Evolutionary conservation across 2,113 vertebrate genomes (phyloP).

Genomic region (Scortum barcoo): DNA sequence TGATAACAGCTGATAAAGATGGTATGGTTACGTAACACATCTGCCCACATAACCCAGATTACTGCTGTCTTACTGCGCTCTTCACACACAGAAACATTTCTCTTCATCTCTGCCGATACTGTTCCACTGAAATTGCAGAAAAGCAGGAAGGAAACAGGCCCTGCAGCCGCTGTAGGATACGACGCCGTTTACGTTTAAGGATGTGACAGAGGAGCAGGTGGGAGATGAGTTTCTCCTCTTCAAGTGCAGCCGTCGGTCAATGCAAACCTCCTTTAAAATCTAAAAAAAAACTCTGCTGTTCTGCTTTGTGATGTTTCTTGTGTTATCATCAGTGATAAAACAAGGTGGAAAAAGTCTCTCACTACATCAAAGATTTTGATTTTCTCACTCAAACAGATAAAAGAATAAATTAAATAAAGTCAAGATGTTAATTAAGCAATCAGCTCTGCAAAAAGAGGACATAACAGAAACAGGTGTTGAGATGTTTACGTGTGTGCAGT

Average conservation of each 20-base stretch:
- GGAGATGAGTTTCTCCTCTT: neutral
- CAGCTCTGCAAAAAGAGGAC: no score
- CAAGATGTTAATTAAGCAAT: no score
- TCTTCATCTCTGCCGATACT: neutral
- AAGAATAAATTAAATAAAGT: no score
- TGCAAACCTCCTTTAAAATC: neutral
- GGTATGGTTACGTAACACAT: conserved; percentile 58
- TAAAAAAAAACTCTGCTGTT: neutral
- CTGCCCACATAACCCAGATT: conserved; percentile 66
- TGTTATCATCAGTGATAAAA: no score
- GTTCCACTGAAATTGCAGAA: neutral
- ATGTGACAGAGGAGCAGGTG: neutral
- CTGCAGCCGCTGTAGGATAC: neutral
- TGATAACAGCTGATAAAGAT: conserved; percentile 21
- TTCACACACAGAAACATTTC: neutral
- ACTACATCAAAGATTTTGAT: no score
- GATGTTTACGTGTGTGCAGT: no score
- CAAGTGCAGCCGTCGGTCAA: neutral
- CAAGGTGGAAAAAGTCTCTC: no score
- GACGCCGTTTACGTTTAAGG: neutral
- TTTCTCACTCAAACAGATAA: no score
- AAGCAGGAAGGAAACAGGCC: neutral
- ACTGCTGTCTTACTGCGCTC: conserved; percentile 26
- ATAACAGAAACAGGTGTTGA: no score
- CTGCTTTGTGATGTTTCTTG: neutral